Conservation (phyloP, 2,888 invertebrate species). For the Chloroclysta siterata region DNA sequence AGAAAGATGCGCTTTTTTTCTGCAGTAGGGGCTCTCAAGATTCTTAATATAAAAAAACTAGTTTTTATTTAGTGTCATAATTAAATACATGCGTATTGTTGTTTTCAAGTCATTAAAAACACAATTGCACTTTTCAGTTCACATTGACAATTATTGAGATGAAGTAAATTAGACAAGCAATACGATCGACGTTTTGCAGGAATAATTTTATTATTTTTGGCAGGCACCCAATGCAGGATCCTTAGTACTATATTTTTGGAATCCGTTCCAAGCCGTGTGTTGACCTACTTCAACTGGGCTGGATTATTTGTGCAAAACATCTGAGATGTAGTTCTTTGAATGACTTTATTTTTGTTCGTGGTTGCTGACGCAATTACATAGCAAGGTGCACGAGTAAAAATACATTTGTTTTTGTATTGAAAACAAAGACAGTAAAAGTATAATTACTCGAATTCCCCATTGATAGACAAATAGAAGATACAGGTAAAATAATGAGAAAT, state of each 20-base stretch:
- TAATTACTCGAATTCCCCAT: too few species aligned
- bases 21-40: too few species aligned
- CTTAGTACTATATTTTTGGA: constrained; percentile 60
- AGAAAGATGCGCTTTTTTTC: too few species aligned
- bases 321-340: constrained; percentile 1
- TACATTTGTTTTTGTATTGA: neutral
- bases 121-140: neutral
- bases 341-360: constrained; percentile 10
- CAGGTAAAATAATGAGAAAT: too few species aligned
- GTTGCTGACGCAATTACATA: neutral
- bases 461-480: too few species aligned
- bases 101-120: too few species aligned
- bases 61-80: too few species aligned
- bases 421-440: neutral
- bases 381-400: neutral
- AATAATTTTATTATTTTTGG: constrained; percentile 24
- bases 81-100: too few species aligned
- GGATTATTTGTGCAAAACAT: constrained; percentile 7
- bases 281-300: constrained; percentile 59
- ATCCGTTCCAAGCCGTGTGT: constrained; percentile 53
- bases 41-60: too few species aligned
- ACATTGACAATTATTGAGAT: constrained; percentile 9
- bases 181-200: constrained; percentile 13
- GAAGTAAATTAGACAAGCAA: constrained; percentile 28
- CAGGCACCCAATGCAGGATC: constrained; percentile 29